Conservation (phyloP, 2,888 invertebrate species). For the Seladonia tumulorum region DNA sequence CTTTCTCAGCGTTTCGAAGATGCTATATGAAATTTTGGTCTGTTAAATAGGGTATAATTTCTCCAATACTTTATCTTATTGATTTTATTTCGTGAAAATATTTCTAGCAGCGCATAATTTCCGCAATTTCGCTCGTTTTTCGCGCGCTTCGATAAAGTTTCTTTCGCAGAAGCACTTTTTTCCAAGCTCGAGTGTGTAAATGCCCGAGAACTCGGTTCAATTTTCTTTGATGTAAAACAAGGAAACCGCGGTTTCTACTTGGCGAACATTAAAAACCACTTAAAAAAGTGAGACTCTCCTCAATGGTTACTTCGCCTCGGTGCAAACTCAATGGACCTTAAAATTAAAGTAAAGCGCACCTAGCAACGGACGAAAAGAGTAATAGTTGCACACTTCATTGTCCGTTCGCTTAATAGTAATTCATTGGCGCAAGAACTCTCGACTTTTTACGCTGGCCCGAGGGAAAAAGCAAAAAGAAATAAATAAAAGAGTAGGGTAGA, state of each 20-base stretch:
- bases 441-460: neutral
- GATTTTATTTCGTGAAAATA: too few relatives aligned
- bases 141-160: neutral
- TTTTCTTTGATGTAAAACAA: neutral
- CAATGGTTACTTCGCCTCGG: neutral
- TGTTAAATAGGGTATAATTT: too few relatives aligned
- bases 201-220: neutral
- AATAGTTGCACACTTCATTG: neutral
- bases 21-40: too few relatives aligned
- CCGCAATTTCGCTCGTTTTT: neutral
- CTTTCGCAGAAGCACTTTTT: neutral
- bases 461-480: neutral
- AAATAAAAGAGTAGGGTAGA: neutral
- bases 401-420: neutral
- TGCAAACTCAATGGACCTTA: neutral
- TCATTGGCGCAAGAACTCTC: conserved; percentile 2
- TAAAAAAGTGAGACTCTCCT: neutral
- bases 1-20: too few relatives aligned
- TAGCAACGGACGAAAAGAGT: neutral
- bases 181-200: neutral
- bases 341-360: neutral
- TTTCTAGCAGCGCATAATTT: neutral
- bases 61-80: too few relatives aligned
- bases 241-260: neutral
- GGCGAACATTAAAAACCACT: neutral